These are phyloP conservation scores for Picus viridis DNA, from an alignment of 2,797 vertebrate genomes.

Conservation along the genomic window DNA sequence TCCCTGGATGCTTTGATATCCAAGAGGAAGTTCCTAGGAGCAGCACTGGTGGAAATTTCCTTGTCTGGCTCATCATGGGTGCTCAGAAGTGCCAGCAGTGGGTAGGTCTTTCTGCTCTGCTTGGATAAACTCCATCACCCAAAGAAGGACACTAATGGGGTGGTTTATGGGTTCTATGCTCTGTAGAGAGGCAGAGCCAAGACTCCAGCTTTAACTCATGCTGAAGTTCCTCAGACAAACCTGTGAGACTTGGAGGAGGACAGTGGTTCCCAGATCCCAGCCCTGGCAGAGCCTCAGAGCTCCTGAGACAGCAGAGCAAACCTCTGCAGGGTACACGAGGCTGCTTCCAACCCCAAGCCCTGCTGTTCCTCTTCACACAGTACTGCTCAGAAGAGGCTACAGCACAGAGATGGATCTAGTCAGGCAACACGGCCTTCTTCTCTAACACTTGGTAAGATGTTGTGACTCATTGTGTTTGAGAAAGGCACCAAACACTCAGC, in stretches of 20 bases:
- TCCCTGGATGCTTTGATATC: background rate
- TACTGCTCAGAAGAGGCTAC: background rate
- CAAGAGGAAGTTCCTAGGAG: background rate
- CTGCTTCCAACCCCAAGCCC: background rate
- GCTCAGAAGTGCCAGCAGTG: background rate
- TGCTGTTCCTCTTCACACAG: rapidly evolving
- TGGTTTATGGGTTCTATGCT: background rate
- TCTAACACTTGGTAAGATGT: rapidly evolving
- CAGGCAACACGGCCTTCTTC: background rate
- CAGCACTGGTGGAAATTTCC: background rate
- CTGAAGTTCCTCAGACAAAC: background rate
- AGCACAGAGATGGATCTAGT: background rate
- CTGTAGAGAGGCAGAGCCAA: background rate
- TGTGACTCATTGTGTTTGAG: background rate
- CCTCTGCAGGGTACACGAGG: rapidly evolving
- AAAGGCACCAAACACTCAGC: background rate
- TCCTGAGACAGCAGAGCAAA: background rate
- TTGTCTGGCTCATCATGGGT: background rate
- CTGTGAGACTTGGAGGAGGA: background rate
- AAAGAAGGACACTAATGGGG: background rate
- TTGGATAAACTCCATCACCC: background rate
- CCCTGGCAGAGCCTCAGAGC: background rate
- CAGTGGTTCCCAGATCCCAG: background rate
- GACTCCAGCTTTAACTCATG: background rate
- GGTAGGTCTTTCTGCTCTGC: background rate